These are phyloP conservation scores for Virgularia gustaviana DNA, from an alignment of 92 coral and sea anemone species.

Conservation along the genomic window DNA sequence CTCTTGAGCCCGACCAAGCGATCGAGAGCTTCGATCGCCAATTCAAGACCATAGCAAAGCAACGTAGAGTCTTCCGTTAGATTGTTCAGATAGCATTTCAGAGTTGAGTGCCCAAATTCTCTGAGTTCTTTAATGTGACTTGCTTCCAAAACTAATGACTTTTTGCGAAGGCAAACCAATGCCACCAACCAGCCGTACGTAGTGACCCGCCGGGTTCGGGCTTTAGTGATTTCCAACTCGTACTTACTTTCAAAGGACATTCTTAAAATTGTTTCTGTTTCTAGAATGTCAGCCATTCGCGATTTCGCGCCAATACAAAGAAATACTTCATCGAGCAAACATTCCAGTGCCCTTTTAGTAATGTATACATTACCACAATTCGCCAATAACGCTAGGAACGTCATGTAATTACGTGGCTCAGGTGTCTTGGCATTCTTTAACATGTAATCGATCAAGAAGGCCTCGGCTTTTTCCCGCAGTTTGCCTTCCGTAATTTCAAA, in stretches of 20 bases:
- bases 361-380: neutral
- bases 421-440: neutral
- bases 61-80: neutral
- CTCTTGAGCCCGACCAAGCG: no score
- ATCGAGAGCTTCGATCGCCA: neutral
- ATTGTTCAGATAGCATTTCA: neutral
- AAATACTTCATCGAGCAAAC: slow-evolving; percentile 11
- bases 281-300: neutral
- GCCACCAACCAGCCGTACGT: neutral
- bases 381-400: neutral
- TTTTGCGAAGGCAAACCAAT: neutral
- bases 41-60: neutral
- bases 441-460: neutral
- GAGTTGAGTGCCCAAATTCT: neutral
- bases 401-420: neutral
- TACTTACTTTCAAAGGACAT: neutral
- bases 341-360: slow-evolving; percentile 3
- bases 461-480: neutral
- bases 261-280: slow-evolving; percentile 5
- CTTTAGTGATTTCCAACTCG: neutral
- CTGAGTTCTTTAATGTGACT: neutral
- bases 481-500: slow-evolving; percentile 11
- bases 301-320: neutral
- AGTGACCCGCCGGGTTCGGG: neutral
- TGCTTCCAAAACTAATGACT: neutral